A percentile compares a stretch with the other conserved stretches of the same genome.
Conservation (phyloP, 2,113 vertebrate species). For the Eudyptes chrysolophus region DNA sequence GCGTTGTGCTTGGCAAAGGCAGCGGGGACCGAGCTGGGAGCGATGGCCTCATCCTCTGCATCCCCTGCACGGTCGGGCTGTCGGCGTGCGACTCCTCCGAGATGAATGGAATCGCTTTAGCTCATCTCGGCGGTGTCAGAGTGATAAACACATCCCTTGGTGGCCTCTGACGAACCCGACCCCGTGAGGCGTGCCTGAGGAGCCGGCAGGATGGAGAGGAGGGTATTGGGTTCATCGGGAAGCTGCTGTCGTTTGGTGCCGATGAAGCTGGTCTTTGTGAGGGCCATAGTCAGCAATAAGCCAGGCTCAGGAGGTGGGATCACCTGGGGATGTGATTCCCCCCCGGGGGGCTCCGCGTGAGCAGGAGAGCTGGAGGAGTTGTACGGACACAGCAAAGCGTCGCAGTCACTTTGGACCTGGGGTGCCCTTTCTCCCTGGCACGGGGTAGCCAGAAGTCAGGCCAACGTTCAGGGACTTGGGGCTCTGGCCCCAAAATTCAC, state of each 20-base stretch:
- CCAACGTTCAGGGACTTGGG: not conserved
- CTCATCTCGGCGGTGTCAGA: not conserved
- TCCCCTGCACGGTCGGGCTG: not conserved
- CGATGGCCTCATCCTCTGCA: not conserved
- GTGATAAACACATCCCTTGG: not conserved
- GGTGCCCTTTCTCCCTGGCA: not conserved
- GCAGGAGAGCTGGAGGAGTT: not conserved
- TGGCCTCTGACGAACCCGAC: not conserved
- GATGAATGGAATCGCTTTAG: not conserved
- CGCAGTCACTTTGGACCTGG: not conserved
- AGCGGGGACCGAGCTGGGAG: not conserved
- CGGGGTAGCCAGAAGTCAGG: not conserved
- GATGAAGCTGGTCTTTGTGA: not conserved
- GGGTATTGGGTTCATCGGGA: not conserved
- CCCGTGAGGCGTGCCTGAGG: not conserved
- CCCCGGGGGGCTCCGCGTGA: accelerated
- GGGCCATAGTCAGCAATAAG: not conserved
- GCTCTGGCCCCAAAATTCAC: not conserved
- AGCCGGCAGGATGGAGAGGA: not conserved
- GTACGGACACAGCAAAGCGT: not conserved
- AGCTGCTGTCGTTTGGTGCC: not conserved
- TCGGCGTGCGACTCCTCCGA: not conserved
- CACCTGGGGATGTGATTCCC: not conserved
- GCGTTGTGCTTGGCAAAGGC: not conserved
- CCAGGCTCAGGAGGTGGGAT: not conserved